These are phyloP conservation scores for Epizoanthus rinbou DNA, from an alignment of 92 coral and sea anemone genomes.

Conservation along the genomic window DNA sequence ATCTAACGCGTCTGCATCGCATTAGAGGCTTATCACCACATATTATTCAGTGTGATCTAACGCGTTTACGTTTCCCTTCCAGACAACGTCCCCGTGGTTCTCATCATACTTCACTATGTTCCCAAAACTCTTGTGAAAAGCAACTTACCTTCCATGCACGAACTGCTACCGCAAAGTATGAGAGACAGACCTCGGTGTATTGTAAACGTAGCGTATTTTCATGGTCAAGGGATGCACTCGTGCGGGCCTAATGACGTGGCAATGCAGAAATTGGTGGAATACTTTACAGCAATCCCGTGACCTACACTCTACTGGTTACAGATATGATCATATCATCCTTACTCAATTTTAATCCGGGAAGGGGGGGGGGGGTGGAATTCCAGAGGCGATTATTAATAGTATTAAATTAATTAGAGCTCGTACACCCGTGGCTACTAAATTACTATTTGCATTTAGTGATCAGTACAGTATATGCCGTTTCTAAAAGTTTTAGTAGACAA, in stretches of 20 bases:
- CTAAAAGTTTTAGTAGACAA: too few relatives aligned
- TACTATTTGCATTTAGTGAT: too few relatives aligned
- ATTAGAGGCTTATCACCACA: too few relatives aligned
- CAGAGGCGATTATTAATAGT: too few relatives aligned
- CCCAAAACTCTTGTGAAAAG: slow-evolving; percentile 32
- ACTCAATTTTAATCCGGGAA: too few relatives aligned
- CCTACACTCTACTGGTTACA: not conserved
- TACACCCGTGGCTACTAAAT: too few relatives aligned
- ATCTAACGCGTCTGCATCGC: too few relatives aligned
- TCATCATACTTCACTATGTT: slow-evolving; percentile 19
- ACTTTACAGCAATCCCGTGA: slow-evolving; percentile 1
- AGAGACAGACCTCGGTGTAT: slow-evolving; percentile 18
- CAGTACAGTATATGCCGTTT: too few relatives aligned
- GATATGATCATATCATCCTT: too few relatives aligned
- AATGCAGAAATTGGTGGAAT: slow-evolving; percentile 34
- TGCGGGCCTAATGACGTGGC: slow-evolving; percentile 22
- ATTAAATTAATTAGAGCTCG: too few relatives aligned
- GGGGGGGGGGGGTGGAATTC: too few relatives aligned
- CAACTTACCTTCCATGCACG: slow-evolving; percentile 36
- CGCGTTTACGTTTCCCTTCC: not conserved
- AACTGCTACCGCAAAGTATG: slow-evolving; percentile 19
- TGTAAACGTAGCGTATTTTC: slow-evolving; percentile 22
- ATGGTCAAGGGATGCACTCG: slow-evolving; percentile 16
- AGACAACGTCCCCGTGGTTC: slow-evolving; percentile 35
- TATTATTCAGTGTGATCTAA: not conserved